These are phyloP conservation scores for Epinephelus coioides DNA, from an alignment of 2,797 vertebrate genomes.

Conservation along the genomic window DNA sequence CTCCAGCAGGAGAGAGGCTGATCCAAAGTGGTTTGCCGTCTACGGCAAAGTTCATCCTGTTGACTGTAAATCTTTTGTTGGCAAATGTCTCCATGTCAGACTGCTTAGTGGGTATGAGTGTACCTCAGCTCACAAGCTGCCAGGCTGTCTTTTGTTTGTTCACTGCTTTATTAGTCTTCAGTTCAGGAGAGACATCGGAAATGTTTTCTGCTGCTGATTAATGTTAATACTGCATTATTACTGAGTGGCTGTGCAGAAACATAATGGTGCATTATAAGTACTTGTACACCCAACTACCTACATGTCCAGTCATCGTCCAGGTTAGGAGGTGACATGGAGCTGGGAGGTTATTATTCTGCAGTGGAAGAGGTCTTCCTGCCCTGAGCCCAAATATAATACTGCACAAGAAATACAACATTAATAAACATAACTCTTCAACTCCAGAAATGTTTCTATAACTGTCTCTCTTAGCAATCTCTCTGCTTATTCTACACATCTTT, in stretches of 20 bases:
- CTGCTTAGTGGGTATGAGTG: neutral
- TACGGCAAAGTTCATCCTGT: slow-evolving; percentile 12
- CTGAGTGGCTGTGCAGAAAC: neutral
- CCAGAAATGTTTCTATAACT: neutral
- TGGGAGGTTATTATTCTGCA: no score
- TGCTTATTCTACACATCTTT: neutral
- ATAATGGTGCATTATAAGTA: neutral
- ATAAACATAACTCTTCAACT: neutral
- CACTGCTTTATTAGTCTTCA: neutral
- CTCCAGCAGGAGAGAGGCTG: slow-evolving; percentile 8
- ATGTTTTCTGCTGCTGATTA: slow-evolving; percentile 12
- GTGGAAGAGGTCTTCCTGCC: no score
- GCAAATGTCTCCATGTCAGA: slow-evolving; percentile 1
- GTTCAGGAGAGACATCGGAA: neutral
- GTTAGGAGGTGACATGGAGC: no score
- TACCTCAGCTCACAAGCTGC: neutral
- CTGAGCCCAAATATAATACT: neutral
- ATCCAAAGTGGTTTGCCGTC: slow-evolving; percentile 16
- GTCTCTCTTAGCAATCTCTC: neutral
- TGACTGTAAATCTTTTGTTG: slow-evolving; percentile 14
- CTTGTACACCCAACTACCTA: no score
- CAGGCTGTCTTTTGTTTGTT: neutral
- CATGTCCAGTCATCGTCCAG: no score
- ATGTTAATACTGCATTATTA: neutral
- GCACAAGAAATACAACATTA: neutral